A percentile compares a stretch with the other conserved stretches of the same genome.
These are phyloP conservation scores for Opisthograptis luteolata DNA, from an alignment of 2,888 invertebrate species.

Conservation along the genomic window DNA sequence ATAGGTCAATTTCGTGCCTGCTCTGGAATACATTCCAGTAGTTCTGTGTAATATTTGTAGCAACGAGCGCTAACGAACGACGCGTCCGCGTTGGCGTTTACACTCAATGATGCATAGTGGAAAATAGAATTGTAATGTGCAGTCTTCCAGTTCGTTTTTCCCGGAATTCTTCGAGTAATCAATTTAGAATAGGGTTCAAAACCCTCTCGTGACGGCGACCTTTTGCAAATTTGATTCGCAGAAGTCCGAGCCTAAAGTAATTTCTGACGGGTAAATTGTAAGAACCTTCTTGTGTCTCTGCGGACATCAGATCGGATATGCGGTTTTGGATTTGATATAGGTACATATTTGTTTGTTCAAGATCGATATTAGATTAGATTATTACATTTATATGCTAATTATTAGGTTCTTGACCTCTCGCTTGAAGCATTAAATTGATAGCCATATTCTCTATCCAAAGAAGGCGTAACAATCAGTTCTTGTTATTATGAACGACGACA, in stretches of 20 bases:
- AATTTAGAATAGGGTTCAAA: constrained; percentile 36
- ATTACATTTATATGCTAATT: no score
- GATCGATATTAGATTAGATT: constrained; percentile 2
- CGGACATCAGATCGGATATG: constrained; percentile 15
- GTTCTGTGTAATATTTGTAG: constrained; percentile 28
- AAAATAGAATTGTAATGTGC: constrained; percentile 42
- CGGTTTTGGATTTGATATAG: constrained; percentile 24
- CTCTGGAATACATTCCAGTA: constrained; percentile 18
- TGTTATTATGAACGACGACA: constrained; percentile 19
- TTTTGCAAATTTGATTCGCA: constrained; percentile 29
- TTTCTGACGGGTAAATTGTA: constrained; percentile 13
- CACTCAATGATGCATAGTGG: constrained; percentile 36
- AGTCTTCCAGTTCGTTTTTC: constrained; percentile 33
- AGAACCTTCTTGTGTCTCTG: constrained; percentile 2
- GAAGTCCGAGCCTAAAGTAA: constrained; percentile 12
- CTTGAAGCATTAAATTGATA: constrained; percentile 20
- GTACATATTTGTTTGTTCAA: constrained; percentile 5
- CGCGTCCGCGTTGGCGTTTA: constrained; percentile 34
- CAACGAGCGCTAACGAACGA: constrained; percentile 36
- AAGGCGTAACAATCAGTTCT: constrained; percentile 28
- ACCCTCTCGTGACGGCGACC: constrained; percentile 20
- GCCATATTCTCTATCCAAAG: constrained; percentile 15
- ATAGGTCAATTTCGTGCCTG: constrained; percentile 29
- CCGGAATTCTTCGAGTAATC: constrained; percentile 31
- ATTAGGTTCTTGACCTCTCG: constrained; percentile 32